Conservation (phyloP, 2,888 invertebrate species). For the Callyntrura sp. region DNA sequence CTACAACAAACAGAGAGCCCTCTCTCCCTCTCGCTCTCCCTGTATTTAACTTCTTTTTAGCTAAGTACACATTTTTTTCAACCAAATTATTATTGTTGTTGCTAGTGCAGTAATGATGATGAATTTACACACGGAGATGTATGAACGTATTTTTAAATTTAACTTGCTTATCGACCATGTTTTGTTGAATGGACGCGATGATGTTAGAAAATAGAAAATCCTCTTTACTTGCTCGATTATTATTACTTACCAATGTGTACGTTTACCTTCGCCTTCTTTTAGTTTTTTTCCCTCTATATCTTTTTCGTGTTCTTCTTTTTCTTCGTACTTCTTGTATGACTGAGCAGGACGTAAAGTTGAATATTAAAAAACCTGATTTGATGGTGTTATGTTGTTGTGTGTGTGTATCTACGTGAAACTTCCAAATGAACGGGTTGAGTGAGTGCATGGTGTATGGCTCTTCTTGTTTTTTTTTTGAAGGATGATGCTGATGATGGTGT, state of each 20-base stretch:
- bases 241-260: neutral
- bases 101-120: slow-evolving; percentile 2
- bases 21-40: no score
- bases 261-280: slow-evolving; percentile 51
- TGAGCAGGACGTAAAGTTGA: slow-evolving; percentile 59
- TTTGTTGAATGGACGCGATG: slow-evolving; percentile 15
- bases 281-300: slow-evolving; percentile 33
- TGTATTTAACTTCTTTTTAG: neutral
- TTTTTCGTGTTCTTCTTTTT: slow-evolving; percentile 36
- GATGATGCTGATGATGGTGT: slow-evolving; percentile 11
- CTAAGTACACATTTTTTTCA: slow-evolving; percentile 15
- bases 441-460: slow-evolving; percentile 7
- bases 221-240: slow-evolving; percentile 11
- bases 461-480: slow-evolving; percentile 31
- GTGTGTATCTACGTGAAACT: neutral
- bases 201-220: neutral
- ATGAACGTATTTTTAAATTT: neutral
- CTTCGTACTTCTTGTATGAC: slow-evolving; percentile 21
- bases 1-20: no score
- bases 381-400: slow-evolving; percentile 29
- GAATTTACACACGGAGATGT: slow-evolving; percentile 18
- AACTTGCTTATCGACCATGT: slow-evolving; percentile 10
- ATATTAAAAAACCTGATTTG: slow-evolving; percentile 67
- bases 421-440: slow-evolving; percentile 55
- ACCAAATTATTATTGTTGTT: neutral